Conservation (phyloP, 2,888 invertebrate genomes). For the Bimastos eiseni region DNA sequence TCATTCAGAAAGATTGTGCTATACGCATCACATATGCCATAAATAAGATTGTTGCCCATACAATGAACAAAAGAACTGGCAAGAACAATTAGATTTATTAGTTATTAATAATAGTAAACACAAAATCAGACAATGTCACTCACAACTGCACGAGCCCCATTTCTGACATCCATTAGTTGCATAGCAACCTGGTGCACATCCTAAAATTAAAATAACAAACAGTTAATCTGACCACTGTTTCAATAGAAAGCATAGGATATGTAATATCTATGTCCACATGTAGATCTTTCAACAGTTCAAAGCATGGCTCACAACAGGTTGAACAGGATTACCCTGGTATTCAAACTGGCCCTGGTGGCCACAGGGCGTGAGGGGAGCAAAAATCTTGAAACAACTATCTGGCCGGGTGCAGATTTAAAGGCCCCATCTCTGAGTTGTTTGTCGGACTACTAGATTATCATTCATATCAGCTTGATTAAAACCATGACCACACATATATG, state of each 20-base stretch:
- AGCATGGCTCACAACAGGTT: background rate
- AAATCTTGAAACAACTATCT: background rate
- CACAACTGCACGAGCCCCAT: slow-evolving; percentile 10
- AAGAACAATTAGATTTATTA: background rate
- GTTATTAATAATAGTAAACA: background rate
- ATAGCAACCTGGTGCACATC: slow-evolving; percentile 22
- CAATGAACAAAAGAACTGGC: background rate
- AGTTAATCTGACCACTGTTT: background rate
- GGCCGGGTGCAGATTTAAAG: too few relatives aligned
- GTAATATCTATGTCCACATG: background rate
- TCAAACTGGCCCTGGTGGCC: background rate
- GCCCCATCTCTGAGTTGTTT: too few relatives aligned
- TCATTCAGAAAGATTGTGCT: background rate
- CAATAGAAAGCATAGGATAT: background rate
- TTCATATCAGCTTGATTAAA: too few relatives aligned
- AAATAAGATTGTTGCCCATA: background rate
- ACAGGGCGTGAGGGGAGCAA: background rate
- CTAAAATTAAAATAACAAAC: background rate
- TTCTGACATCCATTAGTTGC: background rate
- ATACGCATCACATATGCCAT: background rate
- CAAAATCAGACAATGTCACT: background rate
- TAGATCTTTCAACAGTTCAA: too few relatives aligned
- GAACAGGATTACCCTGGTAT: background rate
- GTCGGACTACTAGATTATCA: too few relatives aligned
- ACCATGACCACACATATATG: too few relatives aligned